Evolutionary conservation across 2,888 invertebrate genomes (phyloP).

Genomic region (Cerastis rubricosa): DNA sequence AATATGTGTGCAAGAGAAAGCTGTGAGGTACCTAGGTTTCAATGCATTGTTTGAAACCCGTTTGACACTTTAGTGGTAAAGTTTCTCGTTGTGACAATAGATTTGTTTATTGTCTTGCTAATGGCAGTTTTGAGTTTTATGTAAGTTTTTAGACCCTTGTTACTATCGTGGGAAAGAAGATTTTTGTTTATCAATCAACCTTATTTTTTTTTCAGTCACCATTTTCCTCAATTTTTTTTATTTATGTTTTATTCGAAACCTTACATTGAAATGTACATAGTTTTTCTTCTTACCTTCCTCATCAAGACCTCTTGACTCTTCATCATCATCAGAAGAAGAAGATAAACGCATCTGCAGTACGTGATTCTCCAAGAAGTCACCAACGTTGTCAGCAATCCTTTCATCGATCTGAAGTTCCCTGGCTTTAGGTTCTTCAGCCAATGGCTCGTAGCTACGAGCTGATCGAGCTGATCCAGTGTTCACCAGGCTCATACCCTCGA

Average conservation of each 20-base stretch:
- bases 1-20: constrained; percentile 76
- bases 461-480: constrained; percentile 89
- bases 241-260: constrained; percentile 14
- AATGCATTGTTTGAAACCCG: constrained; percentile 70
- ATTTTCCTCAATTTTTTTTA: neutral
- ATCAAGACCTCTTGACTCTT: constrained; percentile 83
- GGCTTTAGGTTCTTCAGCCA: constrained; percentile 85
- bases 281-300: constrained; percentile 83
- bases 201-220: neutral
- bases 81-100: constrained; percentile 64
- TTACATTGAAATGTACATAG: constrained; percentile 6
- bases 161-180: neutral
- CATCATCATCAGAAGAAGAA: constrained; percentile 79
- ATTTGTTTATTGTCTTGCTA: constrained; percentile 53
- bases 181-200: neutral
- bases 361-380: constrained; percentile 86
- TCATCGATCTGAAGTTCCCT: constrained; percentile 86
- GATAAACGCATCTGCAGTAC: constrained; percentile 87
- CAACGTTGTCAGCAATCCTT: constrained; percentile 85
- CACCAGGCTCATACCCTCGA: constrained; percentile 88
- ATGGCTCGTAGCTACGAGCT: constrained; percentile 85
- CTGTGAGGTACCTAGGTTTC: constrained; percentile 70
- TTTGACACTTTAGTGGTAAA: constrained; percentile 62
- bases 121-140: constrained; percentile 52
- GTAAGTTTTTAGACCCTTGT: constrained; percentile 26